phyloP scores from a whole-genome alignment of 2,797 vertebrate genomes.

The Acanthopagrus latus region DNA sequence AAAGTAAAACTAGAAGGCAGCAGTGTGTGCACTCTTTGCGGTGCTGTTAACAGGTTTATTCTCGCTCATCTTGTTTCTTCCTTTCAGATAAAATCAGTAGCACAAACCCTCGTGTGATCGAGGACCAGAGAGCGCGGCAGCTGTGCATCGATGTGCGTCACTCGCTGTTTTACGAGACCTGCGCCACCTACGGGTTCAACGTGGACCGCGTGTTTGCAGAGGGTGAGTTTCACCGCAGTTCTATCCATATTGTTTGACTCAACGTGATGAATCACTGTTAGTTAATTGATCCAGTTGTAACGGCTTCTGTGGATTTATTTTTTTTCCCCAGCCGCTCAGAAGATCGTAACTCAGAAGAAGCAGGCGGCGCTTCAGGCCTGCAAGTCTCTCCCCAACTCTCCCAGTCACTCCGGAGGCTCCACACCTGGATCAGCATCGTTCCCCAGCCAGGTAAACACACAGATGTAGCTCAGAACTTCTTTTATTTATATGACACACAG shows the following conservation, averaged over 20 bases:
- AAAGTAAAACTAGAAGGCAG: background rate
- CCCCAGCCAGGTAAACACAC: slow-evolving; percentile 84
- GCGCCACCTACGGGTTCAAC: slow-evolving; percentile 97
- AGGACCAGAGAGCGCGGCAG: slow-evolving; percentile 91
- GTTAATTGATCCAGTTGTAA: background rate
- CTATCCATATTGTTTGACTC: background rate
- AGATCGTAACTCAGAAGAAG: slow-evolving; percentile 90
- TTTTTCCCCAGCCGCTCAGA: slow-evolving; percentile 89
- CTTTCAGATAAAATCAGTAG: slow-evolving; percentile 93
- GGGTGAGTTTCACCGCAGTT: slow-evolving; percentile 79
- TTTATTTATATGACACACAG: background rate
- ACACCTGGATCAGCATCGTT: slow-evolving; percentile 88
- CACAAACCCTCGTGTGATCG: slow-evolving; percentile 91
- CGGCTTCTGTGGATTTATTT: slow-evolving; percentile 13
- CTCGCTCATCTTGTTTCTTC: background rate
- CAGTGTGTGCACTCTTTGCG: background rate
- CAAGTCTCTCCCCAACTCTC: slow-evolving; percentile 96
- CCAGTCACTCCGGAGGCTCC: slow-evolving; percentile 93
- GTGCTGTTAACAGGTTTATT: background rate
- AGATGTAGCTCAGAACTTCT: background rate
- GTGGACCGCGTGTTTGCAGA: slow-evolving; percentile 96
- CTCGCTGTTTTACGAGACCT: slow-evolving; percentile 96
- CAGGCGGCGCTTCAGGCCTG: slow-evolving; percentile 93
- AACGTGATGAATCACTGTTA: background rate
- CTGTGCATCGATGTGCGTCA: slow-evolving; percentile 89